Conservation (phyloP, 2,113 vertebrate genomes). For the Pholis gunnellus region DNA sequence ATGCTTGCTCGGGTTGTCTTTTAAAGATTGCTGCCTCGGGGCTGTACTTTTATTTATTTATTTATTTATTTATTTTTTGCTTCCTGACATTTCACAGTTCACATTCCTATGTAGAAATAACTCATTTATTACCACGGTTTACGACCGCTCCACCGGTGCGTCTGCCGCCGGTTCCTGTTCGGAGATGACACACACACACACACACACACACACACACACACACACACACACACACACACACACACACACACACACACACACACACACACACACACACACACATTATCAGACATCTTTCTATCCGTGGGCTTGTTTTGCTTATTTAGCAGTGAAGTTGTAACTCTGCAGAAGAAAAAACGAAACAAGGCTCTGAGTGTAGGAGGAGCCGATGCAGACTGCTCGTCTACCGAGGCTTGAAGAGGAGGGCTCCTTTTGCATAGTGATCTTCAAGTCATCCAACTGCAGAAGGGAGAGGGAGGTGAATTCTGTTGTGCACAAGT, state of each 20-base stretch:
- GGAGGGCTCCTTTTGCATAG: neutral
- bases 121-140: constrained; percentile 4
- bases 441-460: neutral
- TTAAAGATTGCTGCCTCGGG: constrained; percentile 28
- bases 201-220: neutral
- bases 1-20: constrained; percentile 11
- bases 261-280: neutral
- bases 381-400: constrained; percentile 27
- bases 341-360: neutral
- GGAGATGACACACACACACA: constrained; percentile 25
- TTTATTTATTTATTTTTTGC: neutral
- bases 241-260: no score
- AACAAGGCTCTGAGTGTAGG: neutral
- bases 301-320: constrained; percentile 43
- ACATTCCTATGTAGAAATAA: constrained; percentile 61
- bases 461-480: constrained; percentile 2
- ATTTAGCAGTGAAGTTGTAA: constrained; percentile 56
- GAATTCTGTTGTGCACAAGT: neutral
- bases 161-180: constrained; percentile 38
- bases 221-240: neutral
- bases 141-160: neutral
- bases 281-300: neutral
- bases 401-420: neutral
- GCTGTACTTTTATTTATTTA: constrained; percentile 18
- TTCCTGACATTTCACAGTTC: constrained; percentile 29